phyloP scores from a whole-genome alignment of 2,113 vertebrate species.

The Apteryx owenii region DNA sequence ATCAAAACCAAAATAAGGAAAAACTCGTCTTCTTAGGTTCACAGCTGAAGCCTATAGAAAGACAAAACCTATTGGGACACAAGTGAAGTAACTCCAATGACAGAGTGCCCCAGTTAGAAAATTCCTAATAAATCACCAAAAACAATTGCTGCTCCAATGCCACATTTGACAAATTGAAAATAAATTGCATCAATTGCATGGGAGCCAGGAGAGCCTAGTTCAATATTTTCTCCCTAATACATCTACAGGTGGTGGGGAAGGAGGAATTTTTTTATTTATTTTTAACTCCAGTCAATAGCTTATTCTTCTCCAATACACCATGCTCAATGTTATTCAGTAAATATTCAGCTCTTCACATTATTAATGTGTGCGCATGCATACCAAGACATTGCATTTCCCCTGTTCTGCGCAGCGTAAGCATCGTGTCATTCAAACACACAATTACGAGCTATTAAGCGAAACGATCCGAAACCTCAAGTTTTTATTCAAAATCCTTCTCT shows the following conservation, averaged over 20 bases:
- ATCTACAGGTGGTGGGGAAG: constrained; percentile 67
- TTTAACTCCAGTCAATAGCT: constrained; percentile 19
- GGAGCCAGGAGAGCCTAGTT: constrained; percentile 73
- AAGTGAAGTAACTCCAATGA: constrained; percentile 72
- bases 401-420: neutral
- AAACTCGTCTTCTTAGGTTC: neutral
- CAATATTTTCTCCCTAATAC: constrained; percentile 66
- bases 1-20: neutral
- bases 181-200: constrained; percentile 78
- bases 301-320: neutral
- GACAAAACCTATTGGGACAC: constrained; percentile 36
- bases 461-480: neutral
- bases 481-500: neutral
- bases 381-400: neutral
- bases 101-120: constrained; percentile 79
- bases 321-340: neutral
- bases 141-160: constrained; percentile 68
- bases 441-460: neutral
- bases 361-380: neutral
- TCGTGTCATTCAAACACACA: fast-evolving
- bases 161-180: constrained; percentile 82
- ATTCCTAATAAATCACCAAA: constrained; percentile 85
- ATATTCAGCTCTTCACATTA: neutral
- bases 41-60: constrained; percentile 23
- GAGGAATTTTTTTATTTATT: constrained; percentile 12